These are phyloP conservation scores for Myripristis murdjan DNA, from an alignment of 2,797 vertebrate species.

Conservation along the genomic window DNA sequence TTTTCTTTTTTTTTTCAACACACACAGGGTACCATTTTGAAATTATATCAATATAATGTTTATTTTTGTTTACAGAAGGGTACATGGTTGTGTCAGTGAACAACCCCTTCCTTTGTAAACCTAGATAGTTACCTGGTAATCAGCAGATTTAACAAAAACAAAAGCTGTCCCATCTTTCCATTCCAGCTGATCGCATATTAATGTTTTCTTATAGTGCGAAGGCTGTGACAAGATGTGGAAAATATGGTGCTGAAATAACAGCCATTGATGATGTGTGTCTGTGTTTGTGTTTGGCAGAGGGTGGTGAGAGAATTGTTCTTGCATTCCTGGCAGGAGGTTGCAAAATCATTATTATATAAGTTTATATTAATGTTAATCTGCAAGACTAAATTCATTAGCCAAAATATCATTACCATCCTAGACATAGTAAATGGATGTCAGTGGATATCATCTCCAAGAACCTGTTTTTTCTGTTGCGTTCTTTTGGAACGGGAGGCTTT, in stretches of 20 bases:
- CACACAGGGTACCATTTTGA: not conserved
- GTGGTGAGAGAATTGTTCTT: constrained; percentile 1
- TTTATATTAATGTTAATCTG: constrained; percentile 4
- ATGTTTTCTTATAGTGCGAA: constrained; percentile 11
- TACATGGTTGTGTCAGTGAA: not conserved
- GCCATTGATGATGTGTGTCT: not conserved
- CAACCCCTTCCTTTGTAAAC: constrained; percentile 1
- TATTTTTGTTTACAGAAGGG: not conserved
- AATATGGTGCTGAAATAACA: constrained; percentile 7
- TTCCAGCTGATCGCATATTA: constrained; percentile 15
- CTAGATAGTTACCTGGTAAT: constrained; percentile 5
- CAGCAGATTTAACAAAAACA: constrained; percentile 8
- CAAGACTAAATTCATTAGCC: not conserved
- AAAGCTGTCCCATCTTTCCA: not conserved
- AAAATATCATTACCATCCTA: not conserved
- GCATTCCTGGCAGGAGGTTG: not conserved
- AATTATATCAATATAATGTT: not conserved
- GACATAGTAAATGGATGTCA: constrained; percentile 9
- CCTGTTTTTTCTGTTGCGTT: constrained; percentile 7
- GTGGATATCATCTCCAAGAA: constrained; percentile 16
- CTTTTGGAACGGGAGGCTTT: constrained; percentile 10
- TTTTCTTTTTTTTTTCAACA: not conserved
- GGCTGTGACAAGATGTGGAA: constrained; percentile 8
- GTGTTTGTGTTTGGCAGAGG: not conserved
- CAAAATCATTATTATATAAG: not conserved